These are phyloP conservation scores for Ptiloglossa arizonensis DNA, from an alignment of 1,140 invertebrate species.

Conservation along the genomic window DNA sequence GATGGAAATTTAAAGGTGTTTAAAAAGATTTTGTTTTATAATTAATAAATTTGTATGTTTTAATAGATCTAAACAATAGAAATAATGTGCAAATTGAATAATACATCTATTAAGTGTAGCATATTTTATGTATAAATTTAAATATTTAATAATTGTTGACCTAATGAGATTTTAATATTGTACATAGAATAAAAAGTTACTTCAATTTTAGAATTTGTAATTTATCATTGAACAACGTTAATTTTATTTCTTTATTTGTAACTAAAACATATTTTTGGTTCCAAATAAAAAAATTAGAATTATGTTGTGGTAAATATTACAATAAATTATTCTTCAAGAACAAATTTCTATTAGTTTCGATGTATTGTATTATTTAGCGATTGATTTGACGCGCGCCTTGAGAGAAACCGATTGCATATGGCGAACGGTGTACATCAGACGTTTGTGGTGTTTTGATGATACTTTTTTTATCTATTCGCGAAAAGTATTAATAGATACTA, in stretches of 20 bases:
- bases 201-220: not conserved
- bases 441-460: slow-evolving; percentile 40
- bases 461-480: slow-evolving; percentile 31
- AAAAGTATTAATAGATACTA: not conserved
- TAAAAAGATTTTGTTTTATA: not conserved
- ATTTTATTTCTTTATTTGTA: not conserved
- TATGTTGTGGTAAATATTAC: not conserved
- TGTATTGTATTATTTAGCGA: slow-evolving; percentile 4
- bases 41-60: not conserved
- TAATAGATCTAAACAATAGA: not conserved
- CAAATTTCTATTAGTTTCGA: not conserved
- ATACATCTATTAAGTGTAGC: too few species aligned
- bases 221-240: not conserved
- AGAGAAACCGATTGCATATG: slow-evolving; percentile 54
- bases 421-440: slow-evolving; percentile 30
- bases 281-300: not conserved
- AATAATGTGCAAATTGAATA: not conserved
- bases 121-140: too few species aligned
- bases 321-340: not conserved
- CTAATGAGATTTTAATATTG: not conserved
- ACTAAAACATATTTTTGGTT: not conserved
- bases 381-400: slow-evolving; percentile 55
- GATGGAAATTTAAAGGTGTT: not conserved
- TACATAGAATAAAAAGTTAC: not conserved
- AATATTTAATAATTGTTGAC: not conserved